Conservation (phyloP, 2,113 vertebrate genomes). For the Capreolus pygargus region DNA sequence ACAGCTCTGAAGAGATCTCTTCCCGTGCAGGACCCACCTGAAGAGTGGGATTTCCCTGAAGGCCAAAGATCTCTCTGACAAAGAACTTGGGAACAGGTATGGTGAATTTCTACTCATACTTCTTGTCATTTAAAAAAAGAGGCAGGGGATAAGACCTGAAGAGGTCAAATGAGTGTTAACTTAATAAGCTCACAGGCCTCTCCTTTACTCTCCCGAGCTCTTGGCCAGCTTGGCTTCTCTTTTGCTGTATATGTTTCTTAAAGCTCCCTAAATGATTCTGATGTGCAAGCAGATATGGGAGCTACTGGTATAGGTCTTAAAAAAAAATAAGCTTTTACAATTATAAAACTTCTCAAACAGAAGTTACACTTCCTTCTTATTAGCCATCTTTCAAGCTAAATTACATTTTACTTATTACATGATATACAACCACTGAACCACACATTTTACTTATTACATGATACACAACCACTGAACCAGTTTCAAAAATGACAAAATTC, state of each 20-base stretch:
- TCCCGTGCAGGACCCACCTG: background rate
- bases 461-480: background rate
- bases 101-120: background rate
- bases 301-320: background rate
- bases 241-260: background rate
- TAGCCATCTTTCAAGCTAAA: slow-evolving; percentile 41
- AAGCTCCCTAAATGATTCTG: background rate
- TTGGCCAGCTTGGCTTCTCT: background rate
- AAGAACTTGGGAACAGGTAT: background rate
- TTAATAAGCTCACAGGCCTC: background rate
- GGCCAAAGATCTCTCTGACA: background rate
- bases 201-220: background rate
- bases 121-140: background rate
- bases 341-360: slow-evolving; percentile 13
- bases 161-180: background rate
- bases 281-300: background rate
- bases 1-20: background rate
- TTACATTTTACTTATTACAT: slow-evolving; percentile 35
- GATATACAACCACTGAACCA: background rate
- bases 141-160: background rate
- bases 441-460: slow-evolving; percentile 33
- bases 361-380: slow-evolving; percentile 40
- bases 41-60: background rate
- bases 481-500: slow-evolving; percentile 33
- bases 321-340: background rate